A percentile compares a stretch with the other conserved stretches of the same genome.
Conservation (phyloP, 1,140 invertebrate species). For the Atta cephalotes region DNA sequence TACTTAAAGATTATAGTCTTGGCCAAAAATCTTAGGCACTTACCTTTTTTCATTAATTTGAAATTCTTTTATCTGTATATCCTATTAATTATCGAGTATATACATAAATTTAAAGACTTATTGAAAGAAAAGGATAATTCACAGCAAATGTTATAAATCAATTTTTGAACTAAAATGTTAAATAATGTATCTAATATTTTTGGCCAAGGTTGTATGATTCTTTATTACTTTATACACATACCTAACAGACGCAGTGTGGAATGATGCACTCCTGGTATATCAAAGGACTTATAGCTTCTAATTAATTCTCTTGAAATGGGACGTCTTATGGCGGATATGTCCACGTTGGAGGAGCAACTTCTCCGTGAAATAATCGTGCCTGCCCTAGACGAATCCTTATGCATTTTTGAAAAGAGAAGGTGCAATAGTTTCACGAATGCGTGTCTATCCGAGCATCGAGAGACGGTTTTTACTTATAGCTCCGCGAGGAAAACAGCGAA, state of each 20-base stretch:
- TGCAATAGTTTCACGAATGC: constrained; percentile 62
- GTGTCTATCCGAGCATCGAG: constrained; percentile 54
- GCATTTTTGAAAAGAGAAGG: constrained; percentile 70
- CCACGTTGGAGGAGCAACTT: constrained; percentile 71
- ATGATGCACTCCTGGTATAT: constrained; percentile 75
- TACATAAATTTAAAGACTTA: no score
- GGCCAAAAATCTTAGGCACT: no score
- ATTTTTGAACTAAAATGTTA: no score
- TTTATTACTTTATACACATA: constrained; percentile 48
- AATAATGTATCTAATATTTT: no score
- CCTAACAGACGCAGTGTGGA: constrained; percentile 77
- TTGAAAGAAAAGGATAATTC: no score
- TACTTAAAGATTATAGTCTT: not conserved
- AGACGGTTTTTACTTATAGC: constrained; percentile 45
- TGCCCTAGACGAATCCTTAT: constrained; percentile 77
- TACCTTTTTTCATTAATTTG: no score
- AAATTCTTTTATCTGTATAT: no score
- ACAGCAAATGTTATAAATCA: no score
- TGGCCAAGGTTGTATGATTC: not conserved
- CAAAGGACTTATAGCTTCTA: constrained; percentile 76
- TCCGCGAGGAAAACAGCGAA: constrained; percentile 40
- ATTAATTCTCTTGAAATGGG: constrained; percentile 73
- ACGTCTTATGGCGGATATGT: constrained; percentile 73
- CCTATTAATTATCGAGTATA: no score
- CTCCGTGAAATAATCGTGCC: constrained; percentile 70